Evolutionary conservation across 2,797 vertebrate species (phyloP), one percentile per base, ranked within the genome.

Genomic region (Melanotaenia maccullochi): DNA sequence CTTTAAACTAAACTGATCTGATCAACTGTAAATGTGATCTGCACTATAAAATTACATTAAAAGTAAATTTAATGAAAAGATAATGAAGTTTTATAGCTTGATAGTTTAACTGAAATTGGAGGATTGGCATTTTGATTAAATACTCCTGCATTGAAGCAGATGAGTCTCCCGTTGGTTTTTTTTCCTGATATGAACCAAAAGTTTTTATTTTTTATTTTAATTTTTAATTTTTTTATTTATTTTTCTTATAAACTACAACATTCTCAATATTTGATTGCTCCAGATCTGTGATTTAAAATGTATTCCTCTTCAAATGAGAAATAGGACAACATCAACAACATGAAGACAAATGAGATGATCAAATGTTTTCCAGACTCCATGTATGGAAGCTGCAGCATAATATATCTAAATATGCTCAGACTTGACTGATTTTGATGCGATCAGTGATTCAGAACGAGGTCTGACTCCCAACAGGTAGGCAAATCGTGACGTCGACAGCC

Each of bases 381-480:
- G 20, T 8, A 44, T 8, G 18, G 36, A 47, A n/a, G 44, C 44
- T 49, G 20, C 8, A 11, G 12, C 7, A 35, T 12, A 62, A 56
- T 6, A 1, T 9, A 2, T 58, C 54, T 16, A 54, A 25, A 63
- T 30, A 3, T 40, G 44, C 32, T 7, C 1, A 55, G 9, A 65
- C 25, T 55, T 44, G 22, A 24, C 4, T 14, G 22, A 18, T 16
- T 56, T 36, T 12, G 22, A n/a, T 49, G 44, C 20, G 9, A 49
- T 12, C 35, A 22, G 3, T 56, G 68, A 56, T 47, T 28, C 59
- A 42, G 2, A 14, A 14, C 24, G 40, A 69, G 18, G 18, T 42
- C 40, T 11, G 59, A 73, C 67, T 61, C 71, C 73, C 84, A 82
- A 90, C 93, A 94, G 93, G 93, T 94, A 93, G 78, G 54, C 85